Base-by-base conservation (phyloP, 2,113 vertebrate species). In the Dasyornis broadbenti region DNA sequence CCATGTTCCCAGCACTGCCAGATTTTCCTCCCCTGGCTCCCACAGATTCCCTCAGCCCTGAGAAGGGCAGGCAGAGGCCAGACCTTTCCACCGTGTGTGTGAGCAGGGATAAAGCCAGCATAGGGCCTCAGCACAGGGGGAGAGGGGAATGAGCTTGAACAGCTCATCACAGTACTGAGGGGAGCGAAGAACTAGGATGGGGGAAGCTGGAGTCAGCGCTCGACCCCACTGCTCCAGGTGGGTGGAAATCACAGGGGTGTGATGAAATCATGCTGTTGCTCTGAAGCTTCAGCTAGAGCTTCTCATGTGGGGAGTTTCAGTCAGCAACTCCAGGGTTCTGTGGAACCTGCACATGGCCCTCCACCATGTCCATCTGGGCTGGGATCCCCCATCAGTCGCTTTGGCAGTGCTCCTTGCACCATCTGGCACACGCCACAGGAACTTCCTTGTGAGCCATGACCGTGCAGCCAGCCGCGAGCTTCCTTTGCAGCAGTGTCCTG, bases 381-480 rank as follows among this genome's bases (percentile, higher is more conserved):
- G 92, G 92, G 89, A 95, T 97, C 87, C 92, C 92, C 91, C 86
- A 40, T 92, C 90, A 92, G 93, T 81, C 13, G 16, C 85, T 56
- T 59, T 96, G 91, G 92, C 95, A 94, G 56, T 5, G 22, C 75
- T 91, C 73, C 84, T 90, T 73, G 35, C 0, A 2, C 94, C 89
- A 96, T 91, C 94, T 96, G 96, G 95, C 92, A 83, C 73, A 42
- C 65, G 0, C 95, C 23, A 14, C 16, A 11, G 94, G 93, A 80
- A 39, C 86, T 95, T 94, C 94, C 87, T 81, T 90, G 88, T 49
- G 72, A 73, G 92, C 63, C 1, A 6, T 94, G 93, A 76, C 50
- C 1, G 9, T 1, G 1, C n/a, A 33, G 87, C 80, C 56, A 45
- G 90, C 88, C 60, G 82, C 2, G 22, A 90, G 81, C 90, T 89